A percentile compares a stretch with the other conserved stretches of the same genome.
These are phyloP conservation scores for Acrocephalus arundinaceus DNA, from an alignment of 2,113 vertebrate genomes.

Conservation along the genomic window DNA sequence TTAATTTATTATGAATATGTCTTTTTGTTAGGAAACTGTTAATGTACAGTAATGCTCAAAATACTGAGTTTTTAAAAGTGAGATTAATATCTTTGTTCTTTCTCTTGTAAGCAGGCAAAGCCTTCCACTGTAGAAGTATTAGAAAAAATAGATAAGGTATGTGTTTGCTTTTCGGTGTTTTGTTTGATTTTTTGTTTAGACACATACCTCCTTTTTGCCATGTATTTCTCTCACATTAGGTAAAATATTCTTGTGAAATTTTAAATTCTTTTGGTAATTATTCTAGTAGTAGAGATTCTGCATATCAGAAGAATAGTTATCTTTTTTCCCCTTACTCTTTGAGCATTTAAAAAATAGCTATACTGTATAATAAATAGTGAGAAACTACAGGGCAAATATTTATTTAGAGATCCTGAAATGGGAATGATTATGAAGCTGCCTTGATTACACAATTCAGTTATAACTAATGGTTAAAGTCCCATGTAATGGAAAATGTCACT, in stretches of 20 bases:
- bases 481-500: background rate
- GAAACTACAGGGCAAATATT: background rate
- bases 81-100: slow-evolving; percentile 34
- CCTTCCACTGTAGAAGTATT: slow-evolving; percentile 92
- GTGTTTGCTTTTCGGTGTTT: slow-evolving; percentile 17
- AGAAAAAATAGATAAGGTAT: slow-evolving; percentile 97
- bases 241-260: background rate
- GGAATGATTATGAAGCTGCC: background rate
- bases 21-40: background rate
- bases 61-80: background rate
- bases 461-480: background rate
- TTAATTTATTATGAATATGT: background rate
- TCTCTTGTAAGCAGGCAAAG: slow-evolving; percentile 81
- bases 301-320: background rate
- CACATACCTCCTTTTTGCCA: background rate
- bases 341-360: background rate
- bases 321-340: background rate
- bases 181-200: background rate
- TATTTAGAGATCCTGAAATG: background rate
- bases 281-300: background rate
- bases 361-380: background rate
- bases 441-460: background rate
- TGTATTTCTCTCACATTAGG: background rate
- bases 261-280: background rate
- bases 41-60: background rate